Base-by-base conservation (phyloP, 2,113 vertebrate species). In the Epinephelus fuscoguttatus region DNA sequence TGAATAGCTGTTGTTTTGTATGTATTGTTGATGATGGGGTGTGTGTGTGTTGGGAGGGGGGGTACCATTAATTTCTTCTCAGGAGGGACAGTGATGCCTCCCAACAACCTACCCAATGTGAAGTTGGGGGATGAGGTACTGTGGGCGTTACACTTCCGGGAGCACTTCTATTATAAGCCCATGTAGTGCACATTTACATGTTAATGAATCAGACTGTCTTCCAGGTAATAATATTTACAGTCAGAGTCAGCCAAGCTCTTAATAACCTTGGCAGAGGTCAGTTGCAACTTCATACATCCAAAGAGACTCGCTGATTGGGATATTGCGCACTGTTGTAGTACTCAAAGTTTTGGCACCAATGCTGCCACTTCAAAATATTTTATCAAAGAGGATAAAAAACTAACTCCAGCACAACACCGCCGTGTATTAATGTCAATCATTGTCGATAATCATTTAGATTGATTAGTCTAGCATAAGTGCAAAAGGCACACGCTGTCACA, bases 401-500 rank as follows among this genome's bases (percentile, higher is more conserved):
- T 75, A 85, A 67, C 60, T 86, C 52, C 84, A 92, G 85, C 84
- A 84, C 86, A 89, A 87, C 83, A 89, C 88, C 82, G 83, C 82
- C 72, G 74, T 84, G 87, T 83, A 69, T 84, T 85, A 56, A 78
- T 84, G 91, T 94, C 91, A 93, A 93, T 94, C 92, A 92, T 85
- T 85, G 91, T 96, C 93, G 90, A 91, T 87, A 84, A 88, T 91
- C 92, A 91, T 94, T 94, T 87, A 85, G 82, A 93, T 90, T 80
- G 82, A 90, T 92, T 90, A 76, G 89, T 87, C 81, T 86, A 89
- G 89, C 75, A 88, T 71, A 89, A 91, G 95, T 95, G 94, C 95
- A 94, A 95, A 96, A 96, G 95, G 95, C 95, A 95, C 94, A 17
- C 76, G 64, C 88, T 78, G 90, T 92, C 90, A 90, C 89, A 90